These are phyloP conservation scores for Cotesia congregata DNA, from an alignment of 2,888 invertebrate species.

Conservation along the genomic window DNA sequence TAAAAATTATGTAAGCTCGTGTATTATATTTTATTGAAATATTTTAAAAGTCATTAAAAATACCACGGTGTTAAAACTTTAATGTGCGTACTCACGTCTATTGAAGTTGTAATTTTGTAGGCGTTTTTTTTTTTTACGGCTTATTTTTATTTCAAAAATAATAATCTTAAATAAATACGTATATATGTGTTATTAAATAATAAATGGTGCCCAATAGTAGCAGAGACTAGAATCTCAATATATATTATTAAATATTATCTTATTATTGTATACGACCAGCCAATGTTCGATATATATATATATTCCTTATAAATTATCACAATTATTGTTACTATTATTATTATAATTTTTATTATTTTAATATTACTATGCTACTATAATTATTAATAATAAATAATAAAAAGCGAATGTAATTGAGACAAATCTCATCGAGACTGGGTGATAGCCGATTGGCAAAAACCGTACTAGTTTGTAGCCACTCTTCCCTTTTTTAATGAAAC, in stretches of 20 bases:
- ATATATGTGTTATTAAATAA: not conserved
- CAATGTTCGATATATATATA: constrained; percentile 47
- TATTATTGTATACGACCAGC: constrained; percentile 44
- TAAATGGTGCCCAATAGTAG: constrained; percentile 15
- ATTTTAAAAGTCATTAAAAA: not conserved
- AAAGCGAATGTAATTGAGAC: constrained; percentile 21
- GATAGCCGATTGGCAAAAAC: constrained; percentile 40
- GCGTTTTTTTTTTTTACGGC: not conserved
- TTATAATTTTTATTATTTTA: constrained; percentile 12
- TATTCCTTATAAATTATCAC: not conserved
- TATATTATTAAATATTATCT: not conserved
- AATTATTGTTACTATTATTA: not conserved
- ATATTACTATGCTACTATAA: too few relatives aligned
- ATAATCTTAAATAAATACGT: not conserved
- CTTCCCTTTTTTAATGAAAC: constrained; percentile 11
- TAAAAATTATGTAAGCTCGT: not conserved
- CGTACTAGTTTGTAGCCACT: constrained; percentile 21
- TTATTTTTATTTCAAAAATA: not conserved
- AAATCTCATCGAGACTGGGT: constrained; percentile 36
- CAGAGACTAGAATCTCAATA: constrained; percentile 8
- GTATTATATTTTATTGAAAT: not conserved
- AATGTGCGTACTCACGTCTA: not conserved
- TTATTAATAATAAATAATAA: too few relatives aligned
- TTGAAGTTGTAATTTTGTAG: not conserved
- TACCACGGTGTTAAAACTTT: not conserved